A percentile compares a stretch with the other conserved stretches of the same genome.
Evolutionary conservation across 2,888 invertebrate genomes (phyloP).

Genomic region (Tachystola acroxantha): DNA sequence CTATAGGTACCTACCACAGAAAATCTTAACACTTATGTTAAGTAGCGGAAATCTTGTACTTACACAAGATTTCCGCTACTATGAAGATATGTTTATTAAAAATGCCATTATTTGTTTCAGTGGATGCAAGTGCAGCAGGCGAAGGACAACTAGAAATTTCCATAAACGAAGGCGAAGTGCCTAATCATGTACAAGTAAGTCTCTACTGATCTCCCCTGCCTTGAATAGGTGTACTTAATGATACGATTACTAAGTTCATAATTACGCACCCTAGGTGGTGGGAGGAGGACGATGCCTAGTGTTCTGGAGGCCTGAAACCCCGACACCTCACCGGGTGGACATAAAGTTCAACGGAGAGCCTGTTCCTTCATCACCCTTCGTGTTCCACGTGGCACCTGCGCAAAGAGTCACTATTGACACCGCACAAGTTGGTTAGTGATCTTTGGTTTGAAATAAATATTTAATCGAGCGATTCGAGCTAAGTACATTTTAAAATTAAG

Average conservation of each 20-base stretch:
- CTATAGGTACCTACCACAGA: no score
- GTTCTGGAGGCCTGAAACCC: slow-evolving; percentile 94
- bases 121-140: slow-evolving; percentile 98
- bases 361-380: slow-evolving; percentile 93
- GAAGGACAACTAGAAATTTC: slow-evolving; percentile 99
- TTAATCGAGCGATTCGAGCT: no score
- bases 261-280: no score
- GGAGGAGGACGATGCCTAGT: slow-evolving; percentile 96
- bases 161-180: slow-evolving; percentile 99
- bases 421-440: slow-evolving; percentile 58
- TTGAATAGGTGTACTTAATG: no score
- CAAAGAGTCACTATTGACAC: slow-evolving; percentile 68
- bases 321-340: slow-evolving; percentile 94
- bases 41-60: no score
- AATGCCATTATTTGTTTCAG: slow-evolving; percentile 83
- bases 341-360: slow-evolving; percentile 98
- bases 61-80: no score
- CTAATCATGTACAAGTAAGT: slow-evolving; percentile 93
- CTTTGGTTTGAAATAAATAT: no score
- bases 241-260: no score
- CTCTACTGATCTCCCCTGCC: no score
- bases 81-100: no score
- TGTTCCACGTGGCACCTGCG: slow-evolving; percentile 82
- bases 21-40: no score
- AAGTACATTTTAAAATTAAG: no score